Conservation (phyloP, 2,888 invertebrate species). For the Lasioglossum malachurum region DNA sequence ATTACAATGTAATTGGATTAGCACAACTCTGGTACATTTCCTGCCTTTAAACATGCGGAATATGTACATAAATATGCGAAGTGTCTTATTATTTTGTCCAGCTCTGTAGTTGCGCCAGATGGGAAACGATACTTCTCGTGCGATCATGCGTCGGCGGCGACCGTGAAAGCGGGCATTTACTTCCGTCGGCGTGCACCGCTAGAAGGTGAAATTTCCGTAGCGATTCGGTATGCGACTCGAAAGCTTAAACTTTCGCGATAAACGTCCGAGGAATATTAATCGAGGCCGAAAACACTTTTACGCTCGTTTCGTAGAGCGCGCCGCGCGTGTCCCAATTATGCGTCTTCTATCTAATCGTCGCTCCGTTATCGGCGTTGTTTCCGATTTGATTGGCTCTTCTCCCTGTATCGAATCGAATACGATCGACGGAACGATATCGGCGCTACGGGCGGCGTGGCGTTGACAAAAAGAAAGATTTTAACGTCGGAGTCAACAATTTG, state of each 20-base stretch:
- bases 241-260: conserved; percentile 63
- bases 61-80: not conserved
- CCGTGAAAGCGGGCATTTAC: conserved; percentile 63
- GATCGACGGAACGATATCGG: not conserved
- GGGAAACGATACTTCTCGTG: not conserved
- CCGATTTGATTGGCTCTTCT: not conserved
- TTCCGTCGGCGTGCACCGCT: conserved; percentile 47
- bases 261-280: conserved; percentile 60
- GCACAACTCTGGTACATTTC: not conserved
- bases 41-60: not conserved
- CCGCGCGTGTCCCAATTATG: conserved; percentile 48
- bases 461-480: not conserved
- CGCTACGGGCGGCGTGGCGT: not conserved
- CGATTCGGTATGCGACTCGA: conserved; percentile 55
- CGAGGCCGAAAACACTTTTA: conserved; percentile 73
- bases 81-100: not conserved
- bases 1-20: too few relatives aligned
- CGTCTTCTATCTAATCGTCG: conserved; percentile 32
- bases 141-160: conserved; percentile 51
- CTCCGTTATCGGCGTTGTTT: not conserved
- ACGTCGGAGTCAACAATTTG: not conserved
- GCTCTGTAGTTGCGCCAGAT: not conserved
- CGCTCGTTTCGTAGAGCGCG: conserved; percentile 57
- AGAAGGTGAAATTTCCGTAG: conserved; percentile 66
- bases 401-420: not conserved